Evolutionary conservation across 2,113 vertebrate species (phyloP).

Genomic region (Myrmophylax atrothorax): DNA sequence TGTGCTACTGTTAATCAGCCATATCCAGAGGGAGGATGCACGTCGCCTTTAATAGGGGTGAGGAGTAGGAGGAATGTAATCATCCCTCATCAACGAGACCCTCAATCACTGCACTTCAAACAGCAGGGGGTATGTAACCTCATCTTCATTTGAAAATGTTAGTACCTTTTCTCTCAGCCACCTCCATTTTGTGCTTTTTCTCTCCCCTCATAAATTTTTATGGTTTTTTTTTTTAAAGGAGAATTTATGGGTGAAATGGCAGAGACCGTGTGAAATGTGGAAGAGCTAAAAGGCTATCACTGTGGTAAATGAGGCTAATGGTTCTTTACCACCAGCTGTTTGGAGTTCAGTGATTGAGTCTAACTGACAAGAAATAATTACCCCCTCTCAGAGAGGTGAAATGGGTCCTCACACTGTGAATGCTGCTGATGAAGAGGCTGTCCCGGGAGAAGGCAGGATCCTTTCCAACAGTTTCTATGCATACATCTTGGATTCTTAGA

Average conservation of each 20-base stretch:
- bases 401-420: slow-evolving; percentile 45
- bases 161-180: not conserved
- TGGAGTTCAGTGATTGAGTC: slow-evolving; percentile 62
- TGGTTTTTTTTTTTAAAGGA: not conserved
- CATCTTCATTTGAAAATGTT: slow-evolving; percentile 45
- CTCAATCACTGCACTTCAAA: slow-evolving; percentile 61
- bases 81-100: slow-evolving; percentile 59
- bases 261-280: slow-evolving; percentile 42
- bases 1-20: slow-evolving; percentile 21
- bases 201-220: not conserved
- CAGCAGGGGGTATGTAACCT: slow-evolving; percentile 51
- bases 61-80: slow-evolving; percentile 42
- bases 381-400: slow-evolving; percentile 56
- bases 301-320: slow-evolving; percentile 67
- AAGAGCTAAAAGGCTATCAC: slow-evolving; percentile 59
- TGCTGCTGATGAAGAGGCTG: slow-evolving; percentile 64
- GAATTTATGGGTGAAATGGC: slow-evolving; percentile 23
- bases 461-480: not conserved
- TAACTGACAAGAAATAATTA: slow-evolving; percentile 62
- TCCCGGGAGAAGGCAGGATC: not conserved
- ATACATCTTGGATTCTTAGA: not conserved
- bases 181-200: not conserved
- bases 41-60: not conserved
- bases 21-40: not conserved
- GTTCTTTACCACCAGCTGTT: slow-evolving; percentile 63